These are phyloP conservation scores for Hesperophylax magnus DNA, from an alignment of 1,140 invertebrate species.

Conservation along the genomic window DNA sequence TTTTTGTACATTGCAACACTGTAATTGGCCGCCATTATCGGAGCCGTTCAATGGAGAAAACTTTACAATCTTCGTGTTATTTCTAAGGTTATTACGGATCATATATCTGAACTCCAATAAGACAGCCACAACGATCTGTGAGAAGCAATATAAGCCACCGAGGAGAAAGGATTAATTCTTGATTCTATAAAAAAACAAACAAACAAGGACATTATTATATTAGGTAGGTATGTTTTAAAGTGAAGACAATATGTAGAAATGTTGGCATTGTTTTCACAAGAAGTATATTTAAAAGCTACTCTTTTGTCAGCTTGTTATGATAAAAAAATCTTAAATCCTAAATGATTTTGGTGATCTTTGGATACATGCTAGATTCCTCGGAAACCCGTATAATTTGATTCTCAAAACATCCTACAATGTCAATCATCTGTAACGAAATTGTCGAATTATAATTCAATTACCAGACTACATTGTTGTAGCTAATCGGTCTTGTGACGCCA, in stretches of 20 bases:
- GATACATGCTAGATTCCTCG: not conserved
- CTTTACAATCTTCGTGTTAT: constrained; percentile 37
- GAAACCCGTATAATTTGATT: constrained; percentile 43
- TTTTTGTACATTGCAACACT: constrained; percentile 53
- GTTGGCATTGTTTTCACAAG: no score
- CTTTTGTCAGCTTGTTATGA: no score
- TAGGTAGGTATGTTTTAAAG: no score
- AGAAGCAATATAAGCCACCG: not conserved
- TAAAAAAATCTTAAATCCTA: no score
- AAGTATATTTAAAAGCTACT: no score
- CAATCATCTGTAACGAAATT: constrained; percentile 52
- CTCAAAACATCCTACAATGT: constrained; percentile 49
- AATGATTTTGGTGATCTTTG: no score
- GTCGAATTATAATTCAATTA: constrained; percentile 56
- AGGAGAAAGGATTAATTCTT: not conserved
- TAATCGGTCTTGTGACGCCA: constrained; percentile 16
- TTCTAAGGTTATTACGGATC: constrained; percentile 31
- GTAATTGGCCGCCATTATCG: constrained; percentile 55
- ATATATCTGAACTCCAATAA: constrained; percentile 2
- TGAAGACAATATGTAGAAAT: no score
- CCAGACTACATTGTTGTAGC: not conserved
- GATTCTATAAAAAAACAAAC: no score
- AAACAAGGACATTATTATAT: no score
- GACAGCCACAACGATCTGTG: not conserved
- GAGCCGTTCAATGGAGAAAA: constrained; percentile 35